Evolutionary conservation across 2,113 vertebrate genomes (phyloP), one percentile per base, ranked within the genome.

Genomic region (Bubo bubo): DNA sequence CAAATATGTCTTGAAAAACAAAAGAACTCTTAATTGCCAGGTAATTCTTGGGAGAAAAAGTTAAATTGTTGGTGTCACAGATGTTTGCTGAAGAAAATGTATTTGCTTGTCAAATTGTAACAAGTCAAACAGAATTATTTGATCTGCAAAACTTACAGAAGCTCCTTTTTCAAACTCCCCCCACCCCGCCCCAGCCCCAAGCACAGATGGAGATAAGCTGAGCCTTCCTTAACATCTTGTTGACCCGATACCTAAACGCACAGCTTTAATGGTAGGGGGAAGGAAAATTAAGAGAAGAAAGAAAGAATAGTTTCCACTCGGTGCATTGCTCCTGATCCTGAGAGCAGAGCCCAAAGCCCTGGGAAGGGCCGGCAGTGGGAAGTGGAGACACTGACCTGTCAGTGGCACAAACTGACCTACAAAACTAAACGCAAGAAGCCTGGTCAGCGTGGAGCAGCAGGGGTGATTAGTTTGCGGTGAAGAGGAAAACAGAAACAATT

Each of bases 371-470:
- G 16, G 41, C 5, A 10, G 18, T 3, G 3, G 1, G 41, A 45
- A 50, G 49, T 28, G 14, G 50, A 50, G 62, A 45, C 59, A 45
- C 4, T 0, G 0, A 47, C 2, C 1, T 28, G 22, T 35, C 74
- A 20, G 26, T 24, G 39, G 37, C 53, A 67, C 63, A 52, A 32
- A 22, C 24, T 20, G 16, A 68, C 68, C 68, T 26, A 7, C 18
- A 30, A 12, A 66, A 50, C 16, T 2, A 12, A 82, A 55, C 1
- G 4, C 55, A 58, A 35, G 59, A 27, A 37, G 30, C 30, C n/a
- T 43, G 28, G 58, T 11, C 12, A 3, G 17, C 13, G 43, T 28
- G 70, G 32, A 62, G 49, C 1, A 3, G 21, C 34, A n/a, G 35
- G 35, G 1, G 0, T 12, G 50, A 64, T 49, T 7, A 9, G 7